Evolutionary conservation across 2,113 vertebrate species (phyloP).

Genomic region (Meriones unguiculatus): DNA sequence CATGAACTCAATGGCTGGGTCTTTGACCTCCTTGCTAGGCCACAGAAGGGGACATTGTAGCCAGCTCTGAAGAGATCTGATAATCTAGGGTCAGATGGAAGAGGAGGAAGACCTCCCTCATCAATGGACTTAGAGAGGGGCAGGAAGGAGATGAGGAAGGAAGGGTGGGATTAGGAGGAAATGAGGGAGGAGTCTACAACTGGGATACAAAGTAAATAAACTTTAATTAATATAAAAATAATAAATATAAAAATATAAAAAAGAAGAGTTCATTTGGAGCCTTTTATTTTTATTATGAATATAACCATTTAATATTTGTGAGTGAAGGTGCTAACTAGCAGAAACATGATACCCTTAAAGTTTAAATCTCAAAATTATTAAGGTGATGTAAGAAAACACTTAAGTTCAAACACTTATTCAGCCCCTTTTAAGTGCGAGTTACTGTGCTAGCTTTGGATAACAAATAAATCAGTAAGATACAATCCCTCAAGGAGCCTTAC

Average conservation of each 20-base stretch:
- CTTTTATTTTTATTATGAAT: neutral
- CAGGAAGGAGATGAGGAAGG: too few relatives aligned
- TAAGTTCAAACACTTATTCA: neutral
- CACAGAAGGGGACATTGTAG: too few relatives aligned
- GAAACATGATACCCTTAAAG: neutral
- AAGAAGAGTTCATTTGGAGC: neutral
- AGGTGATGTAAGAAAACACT: neutral
- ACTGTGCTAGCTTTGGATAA: neutral
- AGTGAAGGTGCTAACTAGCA: neutral
- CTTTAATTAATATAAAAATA: too few relatives aligned
- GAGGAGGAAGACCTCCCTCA: too few relatives aligned
- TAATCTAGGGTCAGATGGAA: too few relatives aligned
- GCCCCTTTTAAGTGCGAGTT: neutral
- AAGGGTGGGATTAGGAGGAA: too few relatives aligned
- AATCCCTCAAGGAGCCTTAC: neutral
- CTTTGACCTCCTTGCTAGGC: too few relatives aligned
- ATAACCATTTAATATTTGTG: neutral
- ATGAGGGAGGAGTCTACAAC: too few relatives aligned
- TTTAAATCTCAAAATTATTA: neutral
- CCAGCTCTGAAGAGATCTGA: too few relatives aligned
- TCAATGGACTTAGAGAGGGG: too few relatives aligned
- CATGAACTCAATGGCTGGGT: too few relatives aligned
- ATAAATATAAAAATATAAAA: neutral
- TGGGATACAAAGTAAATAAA: too few relatives aligned
- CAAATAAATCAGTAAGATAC: neutral